Evolutionary conservation across 2,888 invertebrate species (phyloP), one percentile per base, ranked within the genome.

Genomic region (Limnephilus marmoratus): DNA sequence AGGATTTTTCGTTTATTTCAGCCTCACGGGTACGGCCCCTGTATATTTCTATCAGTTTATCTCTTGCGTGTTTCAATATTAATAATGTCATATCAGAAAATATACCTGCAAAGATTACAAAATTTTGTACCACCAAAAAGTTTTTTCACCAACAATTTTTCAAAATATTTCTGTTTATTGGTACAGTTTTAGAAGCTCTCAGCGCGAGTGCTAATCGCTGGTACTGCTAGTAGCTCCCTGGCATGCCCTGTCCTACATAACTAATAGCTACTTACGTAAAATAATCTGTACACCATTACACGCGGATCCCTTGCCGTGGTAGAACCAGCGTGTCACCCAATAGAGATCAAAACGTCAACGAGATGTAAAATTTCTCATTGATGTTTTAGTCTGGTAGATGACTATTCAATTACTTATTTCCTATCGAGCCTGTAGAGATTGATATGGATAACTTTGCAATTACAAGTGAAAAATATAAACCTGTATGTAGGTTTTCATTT

Each of bases 331-430:
- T n/a, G 68, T 68, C 68, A 68, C 24, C 24, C 68, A 68, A 68
- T 68, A 68, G 68, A 68, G 68, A 68, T 68, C 68, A 68, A 68
- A 68, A 68, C 68, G 68, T 68, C 68, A 68, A 68, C 68, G 68
- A 68, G 68, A 24, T n/a, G 24, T 68, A 24, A 68, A n/a, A 68
- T 68, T 45, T 68, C 24, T 68, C 68, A 68, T 24, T n/a, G 24
- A 68, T 68, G 53, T 68, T 68, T 68, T 68, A 68, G 53, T 24
- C 68, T 9, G 68, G 18, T 9, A 68, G 68, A 68, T 68, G 68
- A 68, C 68, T 68, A 68, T 68, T 68, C 68, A 68, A 24, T 68
- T 68, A n/a, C 1, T 5, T n/a, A 68, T 68, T 68, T 68, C 68
- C 68, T 68, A 68, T 68, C 68, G 24, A n/a, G 68, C n/a, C 68